Percentiles rank a stretch among this genome's conserved stretches.
These are phyloP conservation scores for Glaucopsyche alexis DNA, from an alignment of 2,888 invertebrate species.

Conservation along the genomic window DNA sequence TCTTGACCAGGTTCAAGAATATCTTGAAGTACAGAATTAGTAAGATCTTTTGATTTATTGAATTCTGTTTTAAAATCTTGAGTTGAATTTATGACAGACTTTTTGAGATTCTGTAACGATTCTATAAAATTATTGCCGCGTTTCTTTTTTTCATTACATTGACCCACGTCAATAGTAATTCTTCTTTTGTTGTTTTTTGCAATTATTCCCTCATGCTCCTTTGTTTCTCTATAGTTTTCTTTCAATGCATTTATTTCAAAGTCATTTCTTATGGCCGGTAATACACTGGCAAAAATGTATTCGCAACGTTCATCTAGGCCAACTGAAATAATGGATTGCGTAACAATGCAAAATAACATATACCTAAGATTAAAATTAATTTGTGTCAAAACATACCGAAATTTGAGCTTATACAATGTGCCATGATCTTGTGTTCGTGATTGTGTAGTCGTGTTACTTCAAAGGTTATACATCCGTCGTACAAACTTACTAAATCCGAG, in stretches of 20 bases:
- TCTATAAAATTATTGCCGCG: slow-evolving; percentile 55
- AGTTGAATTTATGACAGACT: slow-evolving; percentile 53
- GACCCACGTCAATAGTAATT: slow-evolving; percentile 44
- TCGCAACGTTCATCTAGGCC: slow-evolving; percentile 73
- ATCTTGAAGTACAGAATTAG: slow-evolving; percentile 44
- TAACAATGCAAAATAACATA: slow-evolving; percentile 19
- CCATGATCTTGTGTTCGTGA: slow-evolving; percentile 68
- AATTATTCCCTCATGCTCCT: neutral
- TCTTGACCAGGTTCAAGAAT: slow-evolving; percentile 34
- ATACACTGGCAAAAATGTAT: slow-evolving; percentile 52
- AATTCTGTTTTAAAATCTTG: slow-evolving; percentile 48
- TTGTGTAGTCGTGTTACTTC: slow-evolving; percentile 62
- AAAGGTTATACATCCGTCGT: slow-evolving; percentile 65
- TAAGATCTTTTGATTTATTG: slow-evolving; percentile 42
- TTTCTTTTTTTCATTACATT: slow-evolving; percentile 64
- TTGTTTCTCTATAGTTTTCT: neutral
- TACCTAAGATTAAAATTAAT: neutral
- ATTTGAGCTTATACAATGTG: slow-evolving; percentile 80
- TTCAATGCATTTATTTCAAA: neutral
- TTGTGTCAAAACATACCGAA: slow-evolving; percentile 66
- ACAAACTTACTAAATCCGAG: slow-evolving; percentile 63
- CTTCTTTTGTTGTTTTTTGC: slow-evolving; percentile 61
- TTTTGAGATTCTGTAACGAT: slow-evolving; percentile 55
- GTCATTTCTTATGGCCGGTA: neutral
- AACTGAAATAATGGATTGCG: slow-evolving; percentile 50